A percentile compares a stretch with the other conserved stretches of the same genome.
Evolutionary conservation across 2,113 vertebrate genomes (phyloP).

Genomic region (Phylloscopus trochiloides): DNA sequence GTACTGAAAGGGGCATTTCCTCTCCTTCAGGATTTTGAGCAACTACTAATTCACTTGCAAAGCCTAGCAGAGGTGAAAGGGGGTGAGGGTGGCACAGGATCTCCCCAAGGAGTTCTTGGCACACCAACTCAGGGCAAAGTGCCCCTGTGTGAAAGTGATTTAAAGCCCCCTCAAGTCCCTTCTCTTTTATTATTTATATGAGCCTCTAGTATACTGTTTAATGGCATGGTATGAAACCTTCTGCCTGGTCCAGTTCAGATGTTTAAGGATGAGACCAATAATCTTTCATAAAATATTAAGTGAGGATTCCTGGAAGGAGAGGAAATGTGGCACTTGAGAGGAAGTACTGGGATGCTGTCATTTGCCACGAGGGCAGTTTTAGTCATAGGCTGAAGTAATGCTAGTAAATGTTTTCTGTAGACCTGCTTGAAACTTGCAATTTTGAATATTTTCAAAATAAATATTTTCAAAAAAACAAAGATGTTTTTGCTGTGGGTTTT

Average conservation of each 20-base stretch:
- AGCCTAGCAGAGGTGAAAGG: not conserved
- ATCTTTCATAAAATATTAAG: not conserved
- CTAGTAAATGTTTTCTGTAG: not conserved
- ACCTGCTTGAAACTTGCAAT: not conserved
- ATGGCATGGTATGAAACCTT: not conserved
- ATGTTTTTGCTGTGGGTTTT: not conserved
- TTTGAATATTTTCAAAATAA: not conserved
- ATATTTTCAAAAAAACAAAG: not conserved
- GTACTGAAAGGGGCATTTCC: not conserved
- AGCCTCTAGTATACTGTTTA: not conserved
- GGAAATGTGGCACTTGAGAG: not conserved
- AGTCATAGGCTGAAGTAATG: not conserved
- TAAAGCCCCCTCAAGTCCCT: not conserved
- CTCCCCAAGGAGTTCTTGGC: not conserved
- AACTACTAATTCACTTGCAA: not conserved
- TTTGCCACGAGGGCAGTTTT: not conserved
- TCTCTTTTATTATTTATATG: not conserved
- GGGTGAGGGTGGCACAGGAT: not conserved
- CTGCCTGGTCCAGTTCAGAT: not conserved
- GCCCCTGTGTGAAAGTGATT: not conserved
- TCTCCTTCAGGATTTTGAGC: not conserved
- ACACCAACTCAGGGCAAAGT: not conserved
- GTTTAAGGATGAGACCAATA: not conserved
- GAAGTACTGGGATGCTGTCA: not conserved
- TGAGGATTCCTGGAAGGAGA: not conserved